These are phyloP conservation scores for Watsonalla cultraria DNA, from an alignment of 2,888 invertebrate genomes.

Conservation along the genomic window DNA sequence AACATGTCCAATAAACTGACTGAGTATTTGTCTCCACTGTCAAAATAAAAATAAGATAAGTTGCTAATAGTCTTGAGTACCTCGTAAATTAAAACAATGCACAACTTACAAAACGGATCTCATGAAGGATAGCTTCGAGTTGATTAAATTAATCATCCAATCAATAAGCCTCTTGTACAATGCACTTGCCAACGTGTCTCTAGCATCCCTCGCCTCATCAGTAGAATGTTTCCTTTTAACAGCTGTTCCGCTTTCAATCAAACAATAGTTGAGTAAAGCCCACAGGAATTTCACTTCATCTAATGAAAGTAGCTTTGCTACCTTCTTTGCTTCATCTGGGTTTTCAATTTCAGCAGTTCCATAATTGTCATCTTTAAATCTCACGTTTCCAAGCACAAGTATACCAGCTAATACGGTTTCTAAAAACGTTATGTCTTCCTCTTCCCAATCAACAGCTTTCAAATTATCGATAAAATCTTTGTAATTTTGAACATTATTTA, in stretches of 20 bases:
- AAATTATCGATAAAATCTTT: conserved; percentile 81
- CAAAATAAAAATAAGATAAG: conserved; percentile 31
- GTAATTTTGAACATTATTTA: conserved; percentile 81
- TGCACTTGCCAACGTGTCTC: conserved; percentile 91
- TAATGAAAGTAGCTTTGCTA: conserved; percentile 85
- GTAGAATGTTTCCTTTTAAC: conserved; percentile 83
- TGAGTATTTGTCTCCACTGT: conserved; percentile 89
- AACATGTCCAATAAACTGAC: conserved; percentile 92
- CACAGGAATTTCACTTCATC: conserved; percentile 91
- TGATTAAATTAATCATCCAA: conserved; percentile 92
- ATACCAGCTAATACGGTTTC: conserved; percentile 86
- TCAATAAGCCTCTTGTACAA: conserved; percentile 91
- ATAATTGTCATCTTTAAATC: conserved; percentile 83
- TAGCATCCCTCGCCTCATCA: conserved; percentile 89
- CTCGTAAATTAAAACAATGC: neutral
- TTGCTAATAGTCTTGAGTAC: too few relatives aligned
- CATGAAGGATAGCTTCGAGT: conserved; percentile 89
- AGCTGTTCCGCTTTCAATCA: conserved; percentile 86
- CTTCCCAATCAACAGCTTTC: conserved; percentile 83
- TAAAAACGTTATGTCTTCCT: conserved; percentile 84
- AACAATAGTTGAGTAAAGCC: conserved; percentile 91
- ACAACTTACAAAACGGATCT: conserved; percentile 91
- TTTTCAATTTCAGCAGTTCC: conserved; percentile 86
- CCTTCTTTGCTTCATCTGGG: conserved; percentile 82
- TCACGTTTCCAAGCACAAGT: conserved; percentile 87